A percentile compares a stretch with the other conserved stretches of the same genome.
These are phyloP conservation scores for Dromas ardeola DNA, from an alignment of 2,113 vertebrate genomes.

Conservation along the genomic window DNA sequence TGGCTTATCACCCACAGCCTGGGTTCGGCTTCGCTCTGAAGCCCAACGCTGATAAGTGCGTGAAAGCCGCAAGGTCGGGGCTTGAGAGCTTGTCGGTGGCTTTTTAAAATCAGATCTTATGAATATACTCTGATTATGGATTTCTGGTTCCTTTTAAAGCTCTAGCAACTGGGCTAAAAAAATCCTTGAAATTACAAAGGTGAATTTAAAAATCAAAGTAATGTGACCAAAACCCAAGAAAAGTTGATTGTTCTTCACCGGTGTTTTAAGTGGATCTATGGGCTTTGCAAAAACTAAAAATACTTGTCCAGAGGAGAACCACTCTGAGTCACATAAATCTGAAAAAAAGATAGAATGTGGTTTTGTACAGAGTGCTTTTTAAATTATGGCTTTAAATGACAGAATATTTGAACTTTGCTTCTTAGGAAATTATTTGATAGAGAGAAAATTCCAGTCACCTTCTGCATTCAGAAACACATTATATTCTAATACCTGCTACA, in stretches of 20 bases:
- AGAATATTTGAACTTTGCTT: background rate
- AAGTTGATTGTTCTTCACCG: background rate
- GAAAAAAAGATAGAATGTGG: background rate
- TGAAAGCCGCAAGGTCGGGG: background rate
- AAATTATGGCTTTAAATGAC: constrained; percentile 3
- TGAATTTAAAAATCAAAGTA: background rate
- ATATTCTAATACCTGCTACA: background rate
- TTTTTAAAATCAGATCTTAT: background rate
- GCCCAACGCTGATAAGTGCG: background rate
- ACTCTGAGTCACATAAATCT: background rate
- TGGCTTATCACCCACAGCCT: background rate
- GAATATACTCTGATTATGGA: background rate
- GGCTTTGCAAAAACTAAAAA: constrained; percentile 11
- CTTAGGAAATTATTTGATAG: background rate
- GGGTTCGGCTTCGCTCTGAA: background rate
- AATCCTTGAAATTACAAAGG: background rate
- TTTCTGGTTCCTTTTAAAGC: background rate
- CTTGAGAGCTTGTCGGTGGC: background rate
- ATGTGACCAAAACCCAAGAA: background rate
- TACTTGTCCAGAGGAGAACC: background rate
- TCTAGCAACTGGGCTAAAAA: background rate
- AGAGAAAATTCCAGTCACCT: background rate
- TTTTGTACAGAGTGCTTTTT: background rate
- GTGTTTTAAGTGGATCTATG: background rate
- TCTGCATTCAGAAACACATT: constrained; percentile 23